Percentiles rank a stretch among this genome's conserved stretches.
Conservation (phyloP, 2,113 vertebrate genomes). For the Epinephelus moara region DNA sequence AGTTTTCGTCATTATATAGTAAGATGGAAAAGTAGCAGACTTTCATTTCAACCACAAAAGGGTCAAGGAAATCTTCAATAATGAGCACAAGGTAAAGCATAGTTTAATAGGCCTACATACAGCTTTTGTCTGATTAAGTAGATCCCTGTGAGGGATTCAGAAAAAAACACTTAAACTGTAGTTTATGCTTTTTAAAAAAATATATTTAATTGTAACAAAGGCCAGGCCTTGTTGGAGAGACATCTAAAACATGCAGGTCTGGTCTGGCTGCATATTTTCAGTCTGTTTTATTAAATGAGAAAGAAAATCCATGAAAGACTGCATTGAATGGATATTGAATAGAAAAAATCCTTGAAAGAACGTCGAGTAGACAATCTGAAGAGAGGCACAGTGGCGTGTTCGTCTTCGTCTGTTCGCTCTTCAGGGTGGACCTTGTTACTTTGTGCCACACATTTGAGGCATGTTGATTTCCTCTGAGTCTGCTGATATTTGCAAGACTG, state of each 20-base stretch:
- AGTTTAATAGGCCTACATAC: neutral
- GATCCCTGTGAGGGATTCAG: neutral
- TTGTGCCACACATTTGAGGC: neutral
- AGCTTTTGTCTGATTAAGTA: neutral
- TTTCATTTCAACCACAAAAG: neutral
- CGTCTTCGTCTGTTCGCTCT: neutral
- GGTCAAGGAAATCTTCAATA: neutral
- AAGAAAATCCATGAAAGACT: neutral
- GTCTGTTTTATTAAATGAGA: neutral
- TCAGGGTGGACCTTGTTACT: conserved; percentile 21
- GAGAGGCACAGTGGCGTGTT: neutral
- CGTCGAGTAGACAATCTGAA: neutral
- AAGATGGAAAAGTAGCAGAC: neutral
- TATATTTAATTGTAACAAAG: neutral
- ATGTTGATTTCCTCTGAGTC: conserved; percentile 1
- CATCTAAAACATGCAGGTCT: neutral
- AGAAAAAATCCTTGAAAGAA: neutral
- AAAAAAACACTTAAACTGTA: neutral
- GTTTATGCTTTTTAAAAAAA: neutral
- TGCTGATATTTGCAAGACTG: conserved; percentile 16
- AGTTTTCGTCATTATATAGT: too few species aligned
- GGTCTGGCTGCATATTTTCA: neutral
- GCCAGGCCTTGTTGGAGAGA: neutral
- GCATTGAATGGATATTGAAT: neutral
- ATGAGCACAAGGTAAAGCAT: neutral